These are phyloP conservation scores for Tachystola acroxantha DNA, from an alignment of 2,888 invertebrate genomes.

Conservation along the genomic window DNA sequence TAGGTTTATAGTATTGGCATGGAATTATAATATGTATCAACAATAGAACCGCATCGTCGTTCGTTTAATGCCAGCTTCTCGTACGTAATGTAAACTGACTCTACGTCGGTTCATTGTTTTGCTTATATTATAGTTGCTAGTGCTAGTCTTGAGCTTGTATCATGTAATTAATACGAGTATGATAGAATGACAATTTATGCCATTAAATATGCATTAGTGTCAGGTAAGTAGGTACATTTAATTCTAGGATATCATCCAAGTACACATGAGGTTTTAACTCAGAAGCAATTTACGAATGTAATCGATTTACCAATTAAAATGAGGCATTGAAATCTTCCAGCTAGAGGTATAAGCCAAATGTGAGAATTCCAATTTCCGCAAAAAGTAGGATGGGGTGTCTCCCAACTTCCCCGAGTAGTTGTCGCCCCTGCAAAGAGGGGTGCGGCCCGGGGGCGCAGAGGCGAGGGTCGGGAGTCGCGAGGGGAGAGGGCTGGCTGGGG, in stretches of 20 bases:
- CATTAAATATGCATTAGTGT: no score
- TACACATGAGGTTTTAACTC: no score
- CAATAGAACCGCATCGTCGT: conserved; percentile 15
- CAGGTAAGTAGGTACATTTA: no score
- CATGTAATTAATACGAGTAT: conserved; percentile 27
- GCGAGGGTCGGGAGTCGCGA: conserved; percentile 6
- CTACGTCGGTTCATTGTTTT: conserved; percentile 37
- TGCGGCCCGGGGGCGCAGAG: conserved; percentile 17
- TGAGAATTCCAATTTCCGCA: conserved; percentile 67
- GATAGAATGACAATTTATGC: no score
- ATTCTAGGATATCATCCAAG: no score
- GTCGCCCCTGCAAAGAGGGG: conserved; percentile 57
- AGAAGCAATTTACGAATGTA: no score
- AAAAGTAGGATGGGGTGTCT: no score
- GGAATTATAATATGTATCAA: conserved; percentile 12
- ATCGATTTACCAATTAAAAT: no score
- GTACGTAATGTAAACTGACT: conserved; percentile 25
- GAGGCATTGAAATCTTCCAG: conserved; percentile 11
- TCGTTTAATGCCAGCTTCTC: conserved; percentile 20
- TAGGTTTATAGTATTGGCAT: conserved; percentile 8
- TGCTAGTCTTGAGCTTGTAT: conserved; percentile 16
- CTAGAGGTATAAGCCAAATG: conserved; percentile 29
- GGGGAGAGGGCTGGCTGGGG: conserved; percentile 25
- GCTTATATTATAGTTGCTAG: no score
- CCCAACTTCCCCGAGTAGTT: conserved; percentile 67